These are phyloP conservation scores for Labeo rohita DNA, from an alignment of 2,113 vertebrate genomes.

Conservation along the genomic window DNA sequence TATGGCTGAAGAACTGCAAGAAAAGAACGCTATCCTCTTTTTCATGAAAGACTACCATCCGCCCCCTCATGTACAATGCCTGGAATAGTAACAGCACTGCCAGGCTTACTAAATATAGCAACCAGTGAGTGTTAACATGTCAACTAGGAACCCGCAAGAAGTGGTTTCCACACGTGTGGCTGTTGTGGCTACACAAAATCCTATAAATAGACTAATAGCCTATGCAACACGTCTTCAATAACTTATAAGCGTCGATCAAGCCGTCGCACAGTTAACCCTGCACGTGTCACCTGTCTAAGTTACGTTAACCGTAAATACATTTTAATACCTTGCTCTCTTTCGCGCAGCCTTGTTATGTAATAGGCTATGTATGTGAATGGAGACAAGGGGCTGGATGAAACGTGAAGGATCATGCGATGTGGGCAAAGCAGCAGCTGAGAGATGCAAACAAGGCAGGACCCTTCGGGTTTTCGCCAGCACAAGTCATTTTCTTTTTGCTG, in stretches of 20 bases:
- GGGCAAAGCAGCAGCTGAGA: slow-evolving; percentile 1
- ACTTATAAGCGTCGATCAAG: slow-evolving; percentile 21
- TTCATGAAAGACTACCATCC: slow-evolving; percentile 63
- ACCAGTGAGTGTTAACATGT: slow-evolving; percentile 80
- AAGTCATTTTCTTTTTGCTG: not conserved
- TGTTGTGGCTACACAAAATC: slow-evolving; percentile 58
- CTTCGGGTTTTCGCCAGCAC: not conserved
- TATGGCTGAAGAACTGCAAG: slow-evolving; percentile 52
- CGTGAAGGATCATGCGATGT: slow-evolving; percentile 31
- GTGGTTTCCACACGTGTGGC: slow-evolving; percentile 70
- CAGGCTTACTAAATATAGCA: slow-evolving; percentile 81
- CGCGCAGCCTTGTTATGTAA: slow-evolving; percentile 67
- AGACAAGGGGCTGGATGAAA: slow-evolving; percentile 64
- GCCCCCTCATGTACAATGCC: slow-evolving; percentile 79
- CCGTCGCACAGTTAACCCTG: not conserved
- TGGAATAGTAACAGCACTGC: slow-evolving; percentile 82
- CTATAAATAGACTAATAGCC: slow-evolving; percentile 58
- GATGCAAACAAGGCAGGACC: slow-evolving; percentile 1
- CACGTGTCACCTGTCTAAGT: not conserved
- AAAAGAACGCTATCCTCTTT: slow-evolving; percentile 66
- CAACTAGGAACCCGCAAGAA: slow-evolving; percentile 70
- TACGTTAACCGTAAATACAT: not conserved
- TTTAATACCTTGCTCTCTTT: slow-evolving; percentile 58
- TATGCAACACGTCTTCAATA: slow-evolving; percentile 29
- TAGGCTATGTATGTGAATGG: slow-evolving; percentile 69